Percentiles rank a stretch among this genome's conserved stretches.
phyloP scores from a whole-genome alignment of 2,888 invertebrate genomes.

The Tipula helvola region DNA sequence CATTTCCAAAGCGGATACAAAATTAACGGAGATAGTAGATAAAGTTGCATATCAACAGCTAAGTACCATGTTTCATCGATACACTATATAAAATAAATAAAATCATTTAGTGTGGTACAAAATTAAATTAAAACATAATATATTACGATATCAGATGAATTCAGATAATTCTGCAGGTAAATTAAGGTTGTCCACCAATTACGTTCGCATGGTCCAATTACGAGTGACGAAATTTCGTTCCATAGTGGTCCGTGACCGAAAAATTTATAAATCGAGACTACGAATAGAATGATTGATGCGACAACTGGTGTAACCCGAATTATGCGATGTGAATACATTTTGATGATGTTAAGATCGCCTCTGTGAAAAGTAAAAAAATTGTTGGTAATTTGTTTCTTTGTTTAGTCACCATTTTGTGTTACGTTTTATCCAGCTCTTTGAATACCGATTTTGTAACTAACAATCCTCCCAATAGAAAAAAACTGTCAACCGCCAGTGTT shows the following conservation, averaged over 20 bases:
- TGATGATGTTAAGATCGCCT: slow-evolving; percentile 22
- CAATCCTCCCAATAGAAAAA: slow-evolving; percentile 45
- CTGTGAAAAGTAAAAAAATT: slow-evolving; percentile 16
- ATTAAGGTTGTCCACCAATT: slow-evolving; percentile 30
- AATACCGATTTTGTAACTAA: slow-evolving; percentile 30
- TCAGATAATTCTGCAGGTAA: slow-evolving; percentile 29
- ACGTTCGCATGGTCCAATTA: slow-evolving; percentile 19
- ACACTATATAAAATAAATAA: slow-evolving; percentile 26
- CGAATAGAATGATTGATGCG: background rate
- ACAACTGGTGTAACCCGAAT: background rate
- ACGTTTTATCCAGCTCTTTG: slow-evolving; percentile 19
- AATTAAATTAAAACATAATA: slow-evolving; percentile 9
- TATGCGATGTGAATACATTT: background rate
- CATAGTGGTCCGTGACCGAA: background rate
- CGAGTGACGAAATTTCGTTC: slow-evolving; percentile 26
- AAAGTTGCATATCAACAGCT: slow-evolving; percentile 38
- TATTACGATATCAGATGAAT: slow-evolving; percentile 21
- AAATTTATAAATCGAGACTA: background rate
- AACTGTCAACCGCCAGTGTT: slow-evolving; percentile 44
- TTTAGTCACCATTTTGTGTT: too few species aligned
- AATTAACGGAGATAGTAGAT: slow-evolving; percentile 35
- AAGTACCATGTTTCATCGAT: slow-evolving; percentile 36
- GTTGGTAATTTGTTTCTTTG: too few species aligned
- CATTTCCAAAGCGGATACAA: slow-evolving; percentile 26
- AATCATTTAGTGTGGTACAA: background rate